Evolutionary conservation across 1,140 invertebrate genomes (phyloP).

Genomic region (Pissodes strobi): DNA sequence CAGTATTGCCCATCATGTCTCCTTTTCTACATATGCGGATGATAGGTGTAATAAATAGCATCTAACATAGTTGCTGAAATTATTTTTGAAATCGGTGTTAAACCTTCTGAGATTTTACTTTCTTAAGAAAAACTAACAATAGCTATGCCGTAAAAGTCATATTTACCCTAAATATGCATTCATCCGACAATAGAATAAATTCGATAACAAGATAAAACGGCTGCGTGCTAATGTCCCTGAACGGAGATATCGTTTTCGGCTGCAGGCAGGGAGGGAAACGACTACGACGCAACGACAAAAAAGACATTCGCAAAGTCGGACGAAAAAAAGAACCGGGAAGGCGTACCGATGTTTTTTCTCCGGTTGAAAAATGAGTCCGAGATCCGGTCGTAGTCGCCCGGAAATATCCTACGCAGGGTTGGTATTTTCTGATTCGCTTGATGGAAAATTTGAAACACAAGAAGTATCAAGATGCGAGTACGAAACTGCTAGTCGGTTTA

Average conservation of each 20-base stretch:
- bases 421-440: background rate
- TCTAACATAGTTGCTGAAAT: too few relatives aligned
- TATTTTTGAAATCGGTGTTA: too few relatives aligned
- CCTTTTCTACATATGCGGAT: too few relatives aligned
- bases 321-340: constrained; percentile 46
- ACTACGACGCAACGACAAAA: constrained; percentile 19
- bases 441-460: too few relatives aligned
- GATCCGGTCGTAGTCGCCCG: constrained; percentile 31
- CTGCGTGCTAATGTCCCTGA: constrained; percentile 35
- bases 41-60: too few relatives aligned
- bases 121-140: too few relatives aligned
- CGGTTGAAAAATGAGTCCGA: constrained; percentile 45
- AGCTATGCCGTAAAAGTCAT: too few relatives aligned
- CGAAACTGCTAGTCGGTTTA: too few relatives aligned
- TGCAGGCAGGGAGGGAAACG: constrained; percentile 26
- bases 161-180: constrained; percentile 11
- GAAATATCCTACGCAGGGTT: constrained; percentile 23
- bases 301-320: constrained; percentile 18
- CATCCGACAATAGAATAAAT: constrained; percentile 23
- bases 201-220: constrained; percentile 29
- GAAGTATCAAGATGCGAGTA: too few relatives aligned
- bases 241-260: constrained; percentile 35
- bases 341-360: constrained; percentile 49
- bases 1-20: too few relatives aligned
- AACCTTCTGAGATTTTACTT: too few relatives aligned